Conservation (phyloP, 1,140 invertebrate genomes). For the Scaptodrosophila lebanonensis region DNA sequence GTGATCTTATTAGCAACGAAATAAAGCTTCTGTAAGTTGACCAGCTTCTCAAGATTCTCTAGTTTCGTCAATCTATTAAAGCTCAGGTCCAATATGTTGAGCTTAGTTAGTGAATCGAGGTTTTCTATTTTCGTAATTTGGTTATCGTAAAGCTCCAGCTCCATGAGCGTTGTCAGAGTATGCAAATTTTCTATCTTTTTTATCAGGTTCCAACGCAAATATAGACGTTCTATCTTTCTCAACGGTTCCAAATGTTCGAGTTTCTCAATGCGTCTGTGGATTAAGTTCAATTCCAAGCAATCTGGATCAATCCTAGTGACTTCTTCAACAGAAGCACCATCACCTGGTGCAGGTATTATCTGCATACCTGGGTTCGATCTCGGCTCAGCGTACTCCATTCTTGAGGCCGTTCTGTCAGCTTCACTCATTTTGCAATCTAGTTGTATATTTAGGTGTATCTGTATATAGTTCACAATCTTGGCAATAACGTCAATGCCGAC, state of each 20-base stretch:
- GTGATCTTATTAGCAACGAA: constrained; percentile 94
- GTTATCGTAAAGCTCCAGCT: constrained; percentile 97
- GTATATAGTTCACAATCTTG: too few relatives aligned
- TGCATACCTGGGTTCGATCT: not conserved
- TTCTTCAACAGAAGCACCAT: constrained; percentile 27
- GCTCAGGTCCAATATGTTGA: constrained; percentile 93
- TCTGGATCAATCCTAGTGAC: constrained; percentile 39
- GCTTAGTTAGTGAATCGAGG: constrained; percentile 88
- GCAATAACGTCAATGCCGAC: too few relatives aligned
- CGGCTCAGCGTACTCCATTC: too few relatives aligned
- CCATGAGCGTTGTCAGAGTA: constrained; percentile 84
- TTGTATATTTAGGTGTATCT: too few relatives aligned
- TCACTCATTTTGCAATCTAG: too few relatives aligned
- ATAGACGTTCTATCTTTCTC: constrained; percentile 83
- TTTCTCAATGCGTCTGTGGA: constrained; percentile 88
- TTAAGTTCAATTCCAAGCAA: constrained; percentile 82
- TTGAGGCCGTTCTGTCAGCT: too few relatives aligned
- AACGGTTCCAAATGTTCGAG: constrained; percentile 88
- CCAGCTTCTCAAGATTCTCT: constrained; percentile 87
- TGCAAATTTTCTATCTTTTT: constrained; percentile 93
- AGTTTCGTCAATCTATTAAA: constrained; percentile 96
- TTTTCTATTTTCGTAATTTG: constrained; percentile 93
- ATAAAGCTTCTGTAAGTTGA: constrained; percentile 90
- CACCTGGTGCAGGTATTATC: not conserved
- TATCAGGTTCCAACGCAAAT: constrained; percentile 95